Evolutionary conservation across 2,113 vertebrate species (phyloP), one percentile per base, ranked within the genome.

Genomic region (Pteruthius melanotis): DNA sequence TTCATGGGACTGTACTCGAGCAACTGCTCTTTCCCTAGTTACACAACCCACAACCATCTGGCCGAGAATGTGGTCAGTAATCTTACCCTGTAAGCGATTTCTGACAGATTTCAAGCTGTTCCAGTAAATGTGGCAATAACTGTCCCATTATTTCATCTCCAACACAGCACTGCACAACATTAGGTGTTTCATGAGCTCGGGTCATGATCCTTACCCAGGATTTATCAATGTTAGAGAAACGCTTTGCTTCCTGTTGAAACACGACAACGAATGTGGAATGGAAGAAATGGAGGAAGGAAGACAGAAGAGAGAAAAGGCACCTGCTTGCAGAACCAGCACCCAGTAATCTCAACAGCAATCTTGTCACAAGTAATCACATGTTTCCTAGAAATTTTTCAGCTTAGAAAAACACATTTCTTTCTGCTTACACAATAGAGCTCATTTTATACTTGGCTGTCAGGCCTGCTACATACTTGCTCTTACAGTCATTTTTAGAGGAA

Each of bases 121-220:
- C 99, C 28, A 99, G 96, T 81, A 99, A 98, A 94, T 99, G 99
- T 57, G 99, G 99, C 54, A 99, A 96, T 30, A 99, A 97, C 84
- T 99, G 99, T 19, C 98, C 99, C 99, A 99, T 98, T 13, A 98
- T 99, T 97, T 99, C 99, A 78, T 99, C 99, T 49, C 99, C 99
- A 28, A 99, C 98, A 91, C 99, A 99, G 26, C 99, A 99, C 90
- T 99, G 99, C 50, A 99, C 97, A 44, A 99, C 99, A n/a, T 97
- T 99, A 33, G 99, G 98, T 97, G 97, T 99, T 95, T 99, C 99
- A 19, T 98, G 99, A 18, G 99, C 99, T 76, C 98, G 98, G 16
- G 98, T 98, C 99, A 99, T 99, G 79, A 99, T 99, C 98, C 98
- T 99, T 89, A 99, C 99, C 99, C 99, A 99, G 8, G 99, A 99